Percentiles rank a stretch among this genome's conserved stretches.
These are phyloP conservation scores for Bambusicola thoracicus DNA, from an alignment of 2,113 vertebrate species.

Conservation along the genomic window DNA sequence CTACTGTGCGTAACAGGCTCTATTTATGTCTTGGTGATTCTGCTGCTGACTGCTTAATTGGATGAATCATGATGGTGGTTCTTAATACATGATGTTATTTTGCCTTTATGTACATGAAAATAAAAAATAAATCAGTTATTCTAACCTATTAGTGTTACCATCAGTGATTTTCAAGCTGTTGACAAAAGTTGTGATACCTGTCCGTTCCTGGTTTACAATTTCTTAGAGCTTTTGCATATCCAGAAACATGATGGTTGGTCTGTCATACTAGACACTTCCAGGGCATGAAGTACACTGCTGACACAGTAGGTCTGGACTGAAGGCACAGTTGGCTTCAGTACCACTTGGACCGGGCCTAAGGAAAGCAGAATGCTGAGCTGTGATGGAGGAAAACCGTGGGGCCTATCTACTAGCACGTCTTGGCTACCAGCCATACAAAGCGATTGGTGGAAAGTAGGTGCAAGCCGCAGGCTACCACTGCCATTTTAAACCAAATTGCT, in stretches of 20 bases:
- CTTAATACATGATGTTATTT: not conserved
- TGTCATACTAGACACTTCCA: rapidly evolving
- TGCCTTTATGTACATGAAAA: not conserved
- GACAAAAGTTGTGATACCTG: not conserved
- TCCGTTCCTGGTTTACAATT: not conserved
- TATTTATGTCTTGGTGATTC: not conserved
- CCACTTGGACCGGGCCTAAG: not conserved
- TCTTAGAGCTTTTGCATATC: not conserved
- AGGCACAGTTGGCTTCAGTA: not conserved
- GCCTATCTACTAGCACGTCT: not conserved
- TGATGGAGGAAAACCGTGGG: not conserved
- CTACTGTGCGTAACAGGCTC: not conserved
- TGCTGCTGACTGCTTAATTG: not conserved
- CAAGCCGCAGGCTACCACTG: rapidly evolving
- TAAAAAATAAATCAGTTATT: not conserved
- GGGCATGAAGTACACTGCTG: rapidly evolving
- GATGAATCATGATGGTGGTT: not conserved
- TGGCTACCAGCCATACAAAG: rapidly evolving
- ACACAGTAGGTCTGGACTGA: no score
- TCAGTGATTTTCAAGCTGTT: not conserved
- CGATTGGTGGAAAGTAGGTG: rapidly evolving
- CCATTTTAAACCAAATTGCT: not conserved
- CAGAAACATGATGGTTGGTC: rapidly evolving
- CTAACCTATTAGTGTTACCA: not conserved
- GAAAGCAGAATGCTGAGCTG: not conserved